These are phyloP conservation scores for Caretta caretta DNA, from an alignment of 2,113 vertebrate genomes.

Conservation along the genomic window DNA sequence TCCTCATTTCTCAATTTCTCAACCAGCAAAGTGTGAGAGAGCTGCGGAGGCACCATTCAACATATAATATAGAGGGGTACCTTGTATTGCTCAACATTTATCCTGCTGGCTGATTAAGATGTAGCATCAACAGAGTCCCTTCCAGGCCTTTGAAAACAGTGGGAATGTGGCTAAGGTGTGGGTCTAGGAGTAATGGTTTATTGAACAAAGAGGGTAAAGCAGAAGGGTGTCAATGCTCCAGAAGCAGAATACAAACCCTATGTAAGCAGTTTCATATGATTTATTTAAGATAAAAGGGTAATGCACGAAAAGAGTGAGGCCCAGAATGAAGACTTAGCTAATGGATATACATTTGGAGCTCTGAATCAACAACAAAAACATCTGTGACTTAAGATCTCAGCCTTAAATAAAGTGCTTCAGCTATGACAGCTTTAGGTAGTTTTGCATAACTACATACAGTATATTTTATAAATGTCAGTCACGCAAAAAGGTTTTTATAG, in stretches of 20 bases:
- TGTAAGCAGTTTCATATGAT: not conserved
- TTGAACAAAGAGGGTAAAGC: not conserved
- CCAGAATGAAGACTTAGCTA: not conserved
- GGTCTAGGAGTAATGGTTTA: not conserved
- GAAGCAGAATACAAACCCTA: not conserved
- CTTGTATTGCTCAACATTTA: not conserved
- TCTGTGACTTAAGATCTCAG: not conserved
- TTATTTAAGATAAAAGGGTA: not conserved
- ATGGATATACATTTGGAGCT: not conserved
- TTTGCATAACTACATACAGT: conserved; percentile 40
- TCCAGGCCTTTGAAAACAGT: not conserved
- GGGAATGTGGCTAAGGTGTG: rapidly evolving
- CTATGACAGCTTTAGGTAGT: conserved; percentile 2
- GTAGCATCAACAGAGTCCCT: not conserved
- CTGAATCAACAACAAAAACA: not conserved
- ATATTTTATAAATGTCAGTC: conserved; percentile 20
- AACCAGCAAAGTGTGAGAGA: not conserved
- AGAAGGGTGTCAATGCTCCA: not conserved
- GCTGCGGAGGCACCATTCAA: not conserved
- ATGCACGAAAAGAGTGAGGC: not conserved
- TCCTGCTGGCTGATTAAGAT: not conserved
- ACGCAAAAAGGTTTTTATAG: conserved; percentile 10
- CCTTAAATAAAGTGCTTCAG: not conserved
- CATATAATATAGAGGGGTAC: not conserved
- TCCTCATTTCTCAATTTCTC: not conserved